A percentile compares a stretch with the other conserved stretches of the same genome.
These are phyloP conservation scores for Drosophila tanythrix DNA, from an alignment of 2,888 invertebrate species.

Conservation along the genomic window DNA sequence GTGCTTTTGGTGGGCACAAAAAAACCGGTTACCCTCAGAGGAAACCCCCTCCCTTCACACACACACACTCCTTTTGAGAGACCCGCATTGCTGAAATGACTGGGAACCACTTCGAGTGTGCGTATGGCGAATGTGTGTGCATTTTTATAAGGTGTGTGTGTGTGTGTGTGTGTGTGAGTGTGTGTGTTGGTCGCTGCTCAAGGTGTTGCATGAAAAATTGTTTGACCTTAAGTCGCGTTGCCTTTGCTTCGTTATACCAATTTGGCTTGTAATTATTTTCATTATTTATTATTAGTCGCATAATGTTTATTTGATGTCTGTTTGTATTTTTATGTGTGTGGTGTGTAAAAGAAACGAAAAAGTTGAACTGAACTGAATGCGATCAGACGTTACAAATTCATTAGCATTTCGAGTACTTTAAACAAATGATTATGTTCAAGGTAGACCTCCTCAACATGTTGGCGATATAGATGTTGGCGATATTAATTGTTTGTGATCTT, in stretches of 20 bases:
- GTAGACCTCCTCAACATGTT: conserved; percentile 9
- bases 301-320: conserved; percentile 18
- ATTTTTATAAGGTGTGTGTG: conserved; percentile 19
- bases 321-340: conserved; percentile 1
- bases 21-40: conserved; percentile 62
- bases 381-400: conserved; percentile 35
- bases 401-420: conserved; percentile 32
- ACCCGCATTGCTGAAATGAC: conserved; percentile 43
- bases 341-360: conserved; percentile 27
- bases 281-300: conserved; percentile 55
- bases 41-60: too few species aligned
- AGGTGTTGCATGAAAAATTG: conserved; percentile 75
- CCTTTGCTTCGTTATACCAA: conserved; percentile 47
- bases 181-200: conserved; percentile 46
- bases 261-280: conserved; percentile 60
- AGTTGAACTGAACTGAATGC: conserved; percentile 23
- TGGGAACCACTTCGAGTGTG: conserved; percentile 18
- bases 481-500: conserved; percentile 38
- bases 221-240: conserved; percentile 65
- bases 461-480: background rate
- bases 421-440: conserved; percentile 27
- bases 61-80: background rate
- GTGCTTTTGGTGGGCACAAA: conserved; percentile 30
- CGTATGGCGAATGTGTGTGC: conserved; percentile 14
- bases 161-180: conserved; percentile 13